phyloP scores from a whole-genome alignment of 2,113 vertebrate species.

The Notiomystis cincta region DNA sequence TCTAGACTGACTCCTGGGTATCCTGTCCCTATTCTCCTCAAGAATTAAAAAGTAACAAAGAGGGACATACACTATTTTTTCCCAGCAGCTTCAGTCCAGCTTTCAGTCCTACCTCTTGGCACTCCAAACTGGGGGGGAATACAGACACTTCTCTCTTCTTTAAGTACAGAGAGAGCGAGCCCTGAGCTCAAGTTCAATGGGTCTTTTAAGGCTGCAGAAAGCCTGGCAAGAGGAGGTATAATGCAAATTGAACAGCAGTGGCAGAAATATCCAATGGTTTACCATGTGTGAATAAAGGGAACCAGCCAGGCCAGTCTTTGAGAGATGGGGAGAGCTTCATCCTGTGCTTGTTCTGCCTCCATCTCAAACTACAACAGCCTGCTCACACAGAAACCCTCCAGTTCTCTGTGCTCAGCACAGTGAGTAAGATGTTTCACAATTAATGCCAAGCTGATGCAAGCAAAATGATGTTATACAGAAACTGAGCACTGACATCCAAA shows the following conservation, averaged over 20 bases:
- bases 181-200: not conserved
- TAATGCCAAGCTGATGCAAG: not conserved
- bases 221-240: not conserved
- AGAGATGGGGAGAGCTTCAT: not conserved
- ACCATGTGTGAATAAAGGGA: not conserved
- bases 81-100: not conserved
- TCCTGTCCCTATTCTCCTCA: not conserved
- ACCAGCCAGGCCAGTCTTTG: not conserved
- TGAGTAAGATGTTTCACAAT: conserved; percentile 40
- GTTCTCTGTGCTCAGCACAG: not conserved
- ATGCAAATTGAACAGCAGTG: not conserved
- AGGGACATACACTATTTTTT: not conserved
- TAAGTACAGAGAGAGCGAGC: not conserved
- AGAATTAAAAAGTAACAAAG: not conserved
- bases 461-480: not conserved
- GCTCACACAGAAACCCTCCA: not conserved
- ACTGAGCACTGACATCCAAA: not conserved
- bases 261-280: conserved; percentile 11
- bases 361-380: not conserved
- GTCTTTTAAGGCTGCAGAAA: conserved; percentile 3
- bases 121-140: not conserved
- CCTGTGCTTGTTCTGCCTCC: not conserved
- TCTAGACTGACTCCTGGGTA: not conserved
- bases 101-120: not conserved
- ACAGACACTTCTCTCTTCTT: not conserved